Evolutionary conservation across 2,113 vertebrate genomes (phyloP).

Genomic region (Recurvirostra avosetta): DNA sequence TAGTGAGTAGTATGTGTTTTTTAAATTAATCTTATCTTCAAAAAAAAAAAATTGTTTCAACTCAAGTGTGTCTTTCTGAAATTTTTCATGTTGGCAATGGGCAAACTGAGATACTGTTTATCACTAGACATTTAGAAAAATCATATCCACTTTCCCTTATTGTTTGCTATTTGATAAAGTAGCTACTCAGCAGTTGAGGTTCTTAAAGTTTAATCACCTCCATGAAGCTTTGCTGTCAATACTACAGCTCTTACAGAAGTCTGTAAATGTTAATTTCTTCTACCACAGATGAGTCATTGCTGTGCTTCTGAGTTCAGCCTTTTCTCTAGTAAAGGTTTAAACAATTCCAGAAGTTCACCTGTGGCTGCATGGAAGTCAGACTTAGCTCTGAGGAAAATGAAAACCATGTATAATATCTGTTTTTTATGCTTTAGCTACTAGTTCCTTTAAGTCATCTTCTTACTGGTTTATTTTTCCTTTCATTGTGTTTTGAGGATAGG

Average conservation of each 20-base stretch:
- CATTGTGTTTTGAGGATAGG: background rate
- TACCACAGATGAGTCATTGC: background rate
- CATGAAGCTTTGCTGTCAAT: background rate
- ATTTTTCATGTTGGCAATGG: background rate
- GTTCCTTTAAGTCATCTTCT: background rate
- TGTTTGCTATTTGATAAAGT: background rate
- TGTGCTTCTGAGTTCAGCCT: background rate
- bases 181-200: background rate
- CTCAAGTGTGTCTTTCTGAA: background rate
- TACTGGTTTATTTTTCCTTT: background rate
- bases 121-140: background rate
- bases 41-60: background rate
- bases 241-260: background rate
- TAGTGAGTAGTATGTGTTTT: background rate
- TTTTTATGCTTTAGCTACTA: background rate
- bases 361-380: background rate
- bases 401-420: background rate
- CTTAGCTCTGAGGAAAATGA: background rate
- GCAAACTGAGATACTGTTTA: background rate
- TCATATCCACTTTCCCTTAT: background rate
- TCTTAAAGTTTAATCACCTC: background rate
- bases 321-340: background rate
- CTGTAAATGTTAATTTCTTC: background rate
- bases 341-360: background rate
- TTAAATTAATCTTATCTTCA: background rate